Conservation (phyloP, 2,888 invertebrate genomes). For the Drosophila mettleri region DNA sequence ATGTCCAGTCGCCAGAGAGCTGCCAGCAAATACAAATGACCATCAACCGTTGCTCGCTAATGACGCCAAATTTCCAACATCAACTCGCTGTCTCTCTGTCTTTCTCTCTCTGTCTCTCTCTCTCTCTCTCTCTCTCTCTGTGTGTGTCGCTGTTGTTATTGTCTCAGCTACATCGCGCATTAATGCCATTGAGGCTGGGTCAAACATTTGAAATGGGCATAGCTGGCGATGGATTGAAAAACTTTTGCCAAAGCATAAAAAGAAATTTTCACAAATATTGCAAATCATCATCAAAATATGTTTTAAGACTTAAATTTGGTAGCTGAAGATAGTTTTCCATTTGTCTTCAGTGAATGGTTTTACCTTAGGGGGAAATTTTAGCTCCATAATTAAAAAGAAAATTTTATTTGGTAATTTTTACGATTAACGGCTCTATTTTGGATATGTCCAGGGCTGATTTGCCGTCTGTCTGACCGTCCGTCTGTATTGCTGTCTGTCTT, state of each 20-base stretch:
- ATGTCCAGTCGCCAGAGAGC: constrained; percentile 26
- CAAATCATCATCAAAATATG: constrained; percentile 7
- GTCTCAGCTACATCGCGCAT: constrained; percentile 15
- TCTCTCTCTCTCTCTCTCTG: neutral
- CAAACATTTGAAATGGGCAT: constrained; percentile 6
- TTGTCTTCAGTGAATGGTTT: neutral
- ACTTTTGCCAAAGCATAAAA: neutral
- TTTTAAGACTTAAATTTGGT: neutral
- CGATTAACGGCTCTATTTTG: neutral
- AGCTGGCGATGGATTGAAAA: neutral
- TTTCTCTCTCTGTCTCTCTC: neutral
- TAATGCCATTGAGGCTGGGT: constrained; percentile 11
- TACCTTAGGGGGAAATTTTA: no score
- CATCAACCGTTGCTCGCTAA: constrained; percentile 40
- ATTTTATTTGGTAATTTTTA: no score
- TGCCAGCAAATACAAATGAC: constrained; percentile 23
- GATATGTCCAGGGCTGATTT: no score
- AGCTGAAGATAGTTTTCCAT: neutral
- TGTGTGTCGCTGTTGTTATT: neutral
- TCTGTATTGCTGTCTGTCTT: neutral
- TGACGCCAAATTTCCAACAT: constrained; percentile 34
- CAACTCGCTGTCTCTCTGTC: neutral
- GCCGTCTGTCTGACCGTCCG: neutral
- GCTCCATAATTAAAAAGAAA: neutral
- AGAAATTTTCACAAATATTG: neutral